Evolutionary conservation across 1,140 invertebrate species (phyloP), one percentile per base, ranked within the genome.

Genomic region (Ladona fulva): DNA sequence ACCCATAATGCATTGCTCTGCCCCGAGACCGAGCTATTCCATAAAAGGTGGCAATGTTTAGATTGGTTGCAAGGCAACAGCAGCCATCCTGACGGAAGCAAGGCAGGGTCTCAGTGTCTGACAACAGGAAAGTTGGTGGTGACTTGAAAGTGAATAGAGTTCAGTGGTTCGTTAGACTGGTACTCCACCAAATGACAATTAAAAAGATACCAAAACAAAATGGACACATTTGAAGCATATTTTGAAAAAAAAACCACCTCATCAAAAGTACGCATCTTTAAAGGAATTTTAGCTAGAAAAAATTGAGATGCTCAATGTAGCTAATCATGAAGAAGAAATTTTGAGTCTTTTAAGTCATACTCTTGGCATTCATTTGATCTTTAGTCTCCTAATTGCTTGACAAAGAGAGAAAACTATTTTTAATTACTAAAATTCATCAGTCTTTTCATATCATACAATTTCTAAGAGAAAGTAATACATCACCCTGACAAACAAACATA

Each of bases 91-190:
- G 79, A 79, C 79, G 73, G 77, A 77, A 78, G 74, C 79, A 76
- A 77, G 79, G 66, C 77, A 76, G 37, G 76, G 24, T 42, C 77
- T 76, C 74, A 75, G 77, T 79, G 75, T 66, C 52, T 66, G 52
- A 66, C 52, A 66, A 66, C 52, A 66, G 52, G 52, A 66, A 66
- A 66, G 52, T 66, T 66, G 52, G 52, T 66, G 52, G 52, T 66
- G 52, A 66, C 52, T 66, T 66, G 52, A 66, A 66, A 66, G 52
- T 79, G 79, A 79, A 79, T 79, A 79, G 75, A 79, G 77, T 78
- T 74, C 76, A 79, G 79, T 44, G 79, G 78, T 78, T 76, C 76
- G 79, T 79, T 78, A 79, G 52, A 66, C 52, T 66, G 52, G 12
- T 19, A 66, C 52, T 66, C 52, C 52, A 37, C 24, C 74, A 75